Percentiles rank a stretch among this genome's conserved stretches.
These are phyloP conservation scores for Metallyticus violacea DNA, from an alignment of 2,888 invertebrate genomes.

Conservation along the genomic window DNA sequence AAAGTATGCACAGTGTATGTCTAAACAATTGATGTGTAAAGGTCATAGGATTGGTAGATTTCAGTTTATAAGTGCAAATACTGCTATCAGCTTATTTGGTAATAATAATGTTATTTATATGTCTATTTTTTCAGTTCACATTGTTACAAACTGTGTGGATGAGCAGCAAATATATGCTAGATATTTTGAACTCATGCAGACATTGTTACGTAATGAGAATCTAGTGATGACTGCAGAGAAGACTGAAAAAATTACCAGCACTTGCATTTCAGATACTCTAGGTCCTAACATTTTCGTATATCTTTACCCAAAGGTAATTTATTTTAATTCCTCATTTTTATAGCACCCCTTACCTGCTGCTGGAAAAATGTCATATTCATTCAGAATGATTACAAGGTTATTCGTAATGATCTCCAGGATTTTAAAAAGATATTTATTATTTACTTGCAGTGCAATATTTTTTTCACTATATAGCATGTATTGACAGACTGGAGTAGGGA, in stretches of 20 bases:
- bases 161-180: slow-evolving; percentile 38
- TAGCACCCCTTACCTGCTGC: background rate
- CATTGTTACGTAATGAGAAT: slow-evolving; percentile 38
- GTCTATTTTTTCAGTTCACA: slow-evolving; percentile 37
- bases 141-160: slow-evolving; percentile 36
- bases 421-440: no score
- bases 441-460: no score
- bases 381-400: no score
- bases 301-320: slow-evolving; percentile 37
- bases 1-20: no score
- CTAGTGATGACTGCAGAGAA: slow-evolving; percentile 35
- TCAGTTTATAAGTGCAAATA: no score
- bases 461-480: no score
- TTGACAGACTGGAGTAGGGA: no score
- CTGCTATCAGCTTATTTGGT: no score
- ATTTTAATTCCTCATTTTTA: background rate
- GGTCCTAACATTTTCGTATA: slow-evolving; percentile 38
- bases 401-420: no score
- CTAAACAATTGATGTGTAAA: no score
- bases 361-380: background rate
- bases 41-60: no score
- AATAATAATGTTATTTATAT: no score
- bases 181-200: slow-evolving; percentile 38
- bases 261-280: slow-evolving; percentile 36
- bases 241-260: slow-evolving; percentile 34